Evolutionary conservation across 1,140 invertebrate species (phyloP).

Genomic region (Atta texana): DNA sequence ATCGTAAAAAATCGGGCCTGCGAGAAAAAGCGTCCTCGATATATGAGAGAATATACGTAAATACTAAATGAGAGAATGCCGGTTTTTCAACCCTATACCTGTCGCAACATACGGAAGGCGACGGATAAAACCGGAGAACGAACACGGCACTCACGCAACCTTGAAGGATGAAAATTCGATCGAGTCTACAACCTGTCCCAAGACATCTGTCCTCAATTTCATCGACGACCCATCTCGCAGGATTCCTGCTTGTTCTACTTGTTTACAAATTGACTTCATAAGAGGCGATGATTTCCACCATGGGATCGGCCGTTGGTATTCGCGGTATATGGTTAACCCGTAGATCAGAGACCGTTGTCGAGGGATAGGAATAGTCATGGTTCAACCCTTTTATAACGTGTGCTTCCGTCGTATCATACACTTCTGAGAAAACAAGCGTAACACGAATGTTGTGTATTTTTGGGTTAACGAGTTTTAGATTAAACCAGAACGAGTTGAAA

Average conservation of each 20-base stretch:
- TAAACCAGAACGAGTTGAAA: slow-evolving; percentile 46
- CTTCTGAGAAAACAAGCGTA: slow-evolving; percentile 24
- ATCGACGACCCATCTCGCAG: background rate
- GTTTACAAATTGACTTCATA: slow-evolving; percentile 68
- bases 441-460: slow-evolving; percentile 31
- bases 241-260: slow-evolving; percentile 60
- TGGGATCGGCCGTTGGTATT: slow-evolving; percentile 9
- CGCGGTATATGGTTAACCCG: slow-evolving; percentile 61
- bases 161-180: slow-evolving; percentile 50
- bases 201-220: slow-evolving; percentile 59
- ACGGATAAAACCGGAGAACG: slow-evolving; percentile 23
- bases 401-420: background rate
- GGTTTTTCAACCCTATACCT: slow-evolving; percentile 47
- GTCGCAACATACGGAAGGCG: slow-evolving; percentile 74
- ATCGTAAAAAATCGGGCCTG: slow-evolving; percentile 56
- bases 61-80: slow-evolving; percentile 30
- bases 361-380: slow-evolving; percentile 24
- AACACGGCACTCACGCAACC: slow-evolving; percentile 36
- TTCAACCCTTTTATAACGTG: slow-evolving; percentile 15
- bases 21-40: background rate
- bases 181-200: slow-evolving; percentile 62
- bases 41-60: slow-evolving; percentile 21
- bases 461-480: slow-evolving; percentile 26
- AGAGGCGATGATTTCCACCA: slow-evolving; percentile 66
- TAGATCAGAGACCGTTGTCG: background rate